These are phyloP conservation scores for Eidolon dupreanum DNA, from an alignment of 2,797 vertebrate genomes.

Conservation along the genomic window DNA sequence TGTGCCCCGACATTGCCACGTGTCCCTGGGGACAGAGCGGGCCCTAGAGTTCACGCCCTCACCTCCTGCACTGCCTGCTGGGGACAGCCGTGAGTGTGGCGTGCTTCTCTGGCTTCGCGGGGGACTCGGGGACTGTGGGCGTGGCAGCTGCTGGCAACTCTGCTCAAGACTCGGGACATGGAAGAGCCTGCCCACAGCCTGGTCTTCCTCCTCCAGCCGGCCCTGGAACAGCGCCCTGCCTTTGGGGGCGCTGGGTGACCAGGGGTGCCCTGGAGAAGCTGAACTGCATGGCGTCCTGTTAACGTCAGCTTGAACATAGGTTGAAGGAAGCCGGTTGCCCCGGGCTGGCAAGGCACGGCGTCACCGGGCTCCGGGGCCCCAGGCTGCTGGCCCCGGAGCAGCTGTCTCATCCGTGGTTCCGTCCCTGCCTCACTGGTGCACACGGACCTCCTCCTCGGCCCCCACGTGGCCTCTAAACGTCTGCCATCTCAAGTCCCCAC, in stretches of 20 bases:
- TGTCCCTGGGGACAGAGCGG: background rate
- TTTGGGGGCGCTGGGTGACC: background rate
- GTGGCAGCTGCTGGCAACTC: background rate
- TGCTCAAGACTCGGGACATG: background rate
- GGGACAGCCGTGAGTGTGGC: accelerated
- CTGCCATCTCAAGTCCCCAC: no score
- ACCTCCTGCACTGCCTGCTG: background rate
- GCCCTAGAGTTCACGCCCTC: accelerated
- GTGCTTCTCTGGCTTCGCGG: background rate
- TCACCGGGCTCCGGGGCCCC: accelerated
- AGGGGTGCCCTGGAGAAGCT: background rate
- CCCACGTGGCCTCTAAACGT: accelerated
- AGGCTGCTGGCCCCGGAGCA: background rate
- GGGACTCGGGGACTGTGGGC: no score
- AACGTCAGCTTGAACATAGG: background rate
- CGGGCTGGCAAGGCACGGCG: accelerated
- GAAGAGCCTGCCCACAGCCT: background rate
- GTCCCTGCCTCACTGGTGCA: background rate
- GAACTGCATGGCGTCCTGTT: accelerated
- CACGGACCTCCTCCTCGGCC: background rate
- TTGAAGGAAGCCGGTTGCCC: background rate
- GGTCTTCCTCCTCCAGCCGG: background rate
- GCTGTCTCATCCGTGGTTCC: accelerated
- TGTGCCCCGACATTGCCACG: accelerated
- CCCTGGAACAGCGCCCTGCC: background rate